These are phyloP conservation scores for Notechis scutatus DNA, from an alignment of 2,113 vertebrate genomes.

Conservation along the genomic window DNA sequence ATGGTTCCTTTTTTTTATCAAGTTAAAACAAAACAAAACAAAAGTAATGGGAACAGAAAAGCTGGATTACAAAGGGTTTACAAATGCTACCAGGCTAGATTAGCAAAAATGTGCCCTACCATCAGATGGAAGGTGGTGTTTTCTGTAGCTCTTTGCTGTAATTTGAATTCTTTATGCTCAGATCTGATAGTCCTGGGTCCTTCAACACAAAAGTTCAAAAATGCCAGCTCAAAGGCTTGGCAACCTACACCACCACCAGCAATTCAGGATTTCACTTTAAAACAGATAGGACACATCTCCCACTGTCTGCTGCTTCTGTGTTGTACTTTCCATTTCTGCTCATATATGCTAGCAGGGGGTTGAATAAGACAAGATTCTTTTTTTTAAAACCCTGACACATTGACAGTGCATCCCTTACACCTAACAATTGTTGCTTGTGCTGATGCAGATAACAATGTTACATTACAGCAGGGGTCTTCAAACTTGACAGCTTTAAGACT, in stretches of 20 bases:
- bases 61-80: neutral
- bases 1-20: neutral
- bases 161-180: neutral
- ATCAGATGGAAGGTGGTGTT: neutral
- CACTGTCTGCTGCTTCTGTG: neutral
- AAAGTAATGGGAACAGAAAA: neutral
- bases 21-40: neutral
- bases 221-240: neutral
- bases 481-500: too few species aligned
- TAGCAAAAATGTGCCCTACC: neutral
- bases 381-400: neutral
- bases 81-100: neutral
- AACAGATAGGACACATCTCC: neutral
- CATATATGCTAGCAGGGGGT: neutral
- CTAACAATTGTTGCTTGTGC: neutral
- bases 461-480: neutral
- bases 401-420: accelerated
- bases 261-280: neutral
- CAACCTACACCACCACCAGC: neutral
- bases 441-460: constrained; percentile 3
- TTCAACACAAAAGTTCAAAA: neutral
- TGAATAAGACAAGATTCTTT: neutral
- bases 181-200: neutral
- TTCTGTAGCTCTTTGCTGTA: neutral
- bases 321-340: neutral